Evolutionary conservation across 2,113 vertebrate species (phyloP), one percentile per base, ranked within the genome.

Genomic region (Triplophysa siluroides): DNA sequence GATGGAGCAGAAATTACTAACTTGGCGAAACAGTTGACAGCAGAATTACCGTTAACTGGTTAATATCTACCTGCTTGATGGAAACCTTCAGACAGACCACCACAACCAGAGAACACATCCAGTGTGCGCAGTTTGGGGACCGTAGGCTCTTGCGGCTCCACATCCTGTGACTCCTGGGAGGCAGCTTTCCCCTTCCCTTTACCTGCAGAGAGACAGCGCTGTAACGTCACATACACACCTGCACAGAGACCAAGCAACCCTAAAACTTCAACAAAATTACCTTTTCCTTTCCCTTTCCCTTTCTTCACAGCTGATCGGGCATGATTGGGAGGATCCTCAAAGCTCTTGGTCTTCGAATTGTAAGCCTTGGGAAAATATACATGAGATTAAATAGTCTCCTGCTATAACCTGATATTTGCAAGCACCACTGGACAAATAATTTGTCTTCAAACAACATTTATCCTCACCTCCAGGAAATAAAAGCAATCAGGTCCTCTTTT

Each of bases 281-380:
- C 97, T 96, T 98, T 99, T 5, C 97, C 97, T 83, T 99, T 99
- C 1, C 97, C 97, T 64, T 97, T 97, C 7, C 96, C 96, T 78
- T 97, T 98, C 41, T 92, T 89, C 10, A 93, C 90, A 0, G 93
- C 91, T 38, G 91, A 96, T 21, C 98, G 95, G 5, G 98, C 97
- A 0, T 98, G 95, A 87, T 99, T 98, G 4, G 98, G 97, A 16
- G 97, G 97, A 78, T 99, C 97, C 80, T 99, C 98, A 45, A 97
- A 99, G 82, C 90, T 94, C 86, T 96, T 99, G 2, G 90, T 92
- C 86, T 94, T 98, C 2, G 96, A 94, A 2, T 93, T 98, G 85
- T 99, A 99, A 18, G 97, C 96, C 97, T 99, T 87, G 14, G 29
- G 64, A 43, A 1, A 63, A 80, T 0, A 43, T 19, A 1, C 50